Evolutionary conservation across 1,140 invertebrate genomes (phyloP), one percentile per base, ranked within the genome.

Genomic region (Eriosoma lanigerum): DNA sequence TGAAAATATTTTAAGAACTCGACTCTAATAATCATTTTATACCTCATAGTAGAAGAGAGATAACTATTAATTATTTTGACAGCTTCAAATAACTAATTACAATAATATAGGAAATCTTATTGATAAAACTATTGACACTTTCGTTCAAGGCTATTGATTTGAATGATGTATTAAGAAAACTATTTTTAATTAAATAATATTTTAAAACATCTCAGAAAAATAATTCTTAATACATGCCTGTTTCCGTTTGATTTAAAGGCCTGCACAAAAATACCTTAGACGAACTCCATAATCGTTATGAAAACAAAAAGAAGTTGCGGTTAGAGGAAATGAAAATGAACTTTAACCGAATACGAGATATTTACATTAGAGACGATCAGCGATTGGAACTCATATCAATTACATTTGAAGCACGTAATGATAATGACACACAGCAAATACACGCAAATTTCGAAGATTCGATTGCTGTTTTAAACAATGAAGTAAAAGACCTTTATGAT

Each of bases 201-300:
- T n/a, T n/a, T n/a, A n/a, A n/a, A n/a, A n/a, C n/a, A n/a, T n/a
- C n/a, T n/a, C n/a, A n/a, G n/a, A n/a, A n/a, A n/a, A n/a, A n/a
- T n/a, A n/a, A n/a, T n/a, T n/a, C n/a, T n/a, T n/a, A n/a, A n/a
- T n/a, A n/a, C n/a, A n/a, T n/a, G n/a, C n/a, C n/a, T n/a, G n/a
- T n/a, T n/a, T n/a, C n/a, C 17, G 26, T 60, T 13, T 10, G 17
- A 29, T 15, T 83, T 76, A 15, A 56, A 89, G 89, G 83, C 50
- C 86, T 85, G 81, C 86, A 88, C 50, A 84, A 85, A 15, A 83
- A 86, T 32, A 86, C 87, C 66, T 85, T 91, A 1, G 85, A 88
- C 81, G 87, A 88, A 75, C 85, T 91, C 5, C 86, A 88, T 76
- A 81, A 86, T 3, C 87, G 86, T 82, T 92, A 90, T 83, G 86